Percentiles rank a stretch among this genome's conserved stretches.
Evolutionary conservation across 1,140 invertebrate species (phyloP).

Genomic region (Lordiphosa clarofinis): DNA sequence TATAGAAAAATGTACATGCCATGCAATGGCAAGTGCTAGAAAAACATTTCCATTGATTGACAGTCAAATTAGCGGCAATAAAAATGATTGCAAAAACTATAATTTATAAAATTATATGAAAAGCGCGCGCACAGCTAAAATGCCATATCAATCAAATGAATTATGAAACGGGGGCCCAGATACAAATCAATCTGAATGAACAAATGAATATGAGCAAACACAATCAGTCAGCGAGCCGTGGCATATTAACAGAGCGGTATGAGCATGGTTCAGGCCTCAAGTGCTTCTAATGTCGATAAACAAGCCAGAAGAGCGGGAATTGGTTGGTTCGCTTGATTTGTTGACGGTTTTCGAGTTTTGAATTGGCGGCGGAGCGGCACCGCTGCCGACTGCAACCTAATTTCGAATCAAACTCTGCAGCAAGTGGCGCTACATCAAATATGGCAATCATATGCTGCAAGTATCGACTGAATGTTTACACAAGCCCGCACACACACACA

Average conservation of each 20-base stretch:
- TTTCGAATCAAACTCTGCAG: conserved; percentile 46
- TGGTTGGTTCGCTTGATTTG: conserved; percentile 35
- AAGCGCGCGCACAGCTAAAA: conserved; percentile 31
- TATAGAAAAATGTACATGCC: neutral
- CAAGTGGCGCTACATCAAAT: conserved; percentile 60
- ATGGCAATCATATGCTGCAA: conserved; percentile 62
- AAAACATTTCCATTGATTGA: conserved; percentile 57
- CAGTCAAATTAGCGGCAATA: conserved; percentile 76
- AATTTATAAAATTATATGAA: conserved; percentile 59
- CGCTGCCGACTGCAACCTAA: conserved; percentile 54
- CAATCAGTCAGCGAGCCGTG: conserved; percentile 38
- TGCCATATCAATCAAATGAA: conserved; percentile 73
- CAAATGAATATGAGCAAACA: conserved; percentile 44
- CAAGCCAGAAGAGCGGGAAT: conserved; percentile 23
- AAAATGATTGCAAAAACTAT: conserved; percentile 41
- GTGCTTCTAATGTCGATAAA: conserved; percentile 57
- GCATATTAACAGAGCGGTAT: too few relatives aligned
- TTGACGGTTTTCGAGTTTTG: conserved; percentile 28
- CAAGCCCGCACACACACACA: conserved; percentile 1
- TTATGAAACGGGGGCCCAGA: conserved; percentile 50
- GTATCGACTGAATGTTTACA: conserved; percentile 44
- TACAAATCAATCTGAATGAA: conserved; percentile 51
- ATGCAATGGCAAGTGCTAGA: conserved; percentile 16
- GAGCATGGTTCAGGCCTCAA: conserved; percentile 38
- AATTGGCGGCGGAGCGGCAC: conserved; percentile 53